Conservation (phyloP, 92 coral and sea anemone species). For the Micromussa lordhowensis region DNA sequence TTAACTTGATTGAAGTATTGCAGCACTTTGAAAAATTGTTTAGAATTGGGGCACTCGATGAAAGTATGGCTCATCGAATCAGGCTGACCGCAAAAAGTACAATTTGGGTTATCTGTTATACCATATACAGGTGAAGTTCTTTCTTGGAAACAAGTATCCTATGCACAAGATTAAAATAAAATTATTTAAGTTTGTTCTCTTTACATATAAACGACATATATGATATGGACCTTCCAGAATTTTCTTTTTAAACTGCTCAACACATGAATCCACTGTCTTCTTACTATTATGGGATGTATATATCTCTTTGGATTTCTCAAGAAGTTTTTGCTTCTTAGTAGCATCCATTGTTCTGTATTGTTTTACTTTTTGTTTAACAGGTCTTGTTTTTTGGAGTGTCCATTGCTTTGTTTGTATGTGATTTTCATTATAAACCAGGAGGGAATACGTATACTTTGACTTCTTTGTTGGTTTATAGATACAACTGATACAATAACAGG, state of each 20-base stretch:
- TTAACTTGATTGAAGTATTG: too few relatives aligned
- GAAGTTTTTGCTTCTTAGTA: constrained; percentile 19
- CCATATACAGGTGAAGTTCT: too few relatives aligned
- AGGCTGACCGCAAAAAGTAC: too few relatives aligned
- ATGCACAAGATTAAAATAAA: too few relatives aligned
- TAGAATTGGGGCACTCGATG: too few relatives aligned
- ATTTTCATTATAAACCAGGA: constrained; percentile 37
- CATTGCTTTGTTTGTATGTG: constrained; percentile 44
- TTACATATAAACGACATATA: too few relatives aligned
- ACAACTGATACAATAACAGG: constrained; percentile 54
- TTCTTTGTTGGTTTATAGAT: constrained; percentile 41
- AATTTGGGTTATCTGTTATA: too few relatives aligned
- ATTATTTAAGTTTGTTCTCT: too few relatives aligned
- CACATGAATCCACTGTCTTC: neutral
- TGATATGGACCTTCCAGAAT: too few relatives aligned
- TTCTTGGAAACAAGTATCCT: too few relatives aligned
- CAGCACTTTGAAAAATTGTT: too few relatives aligned
- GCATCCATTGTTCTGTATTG: neutral
- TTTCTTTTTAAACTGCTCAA: constrained; percentile 33
- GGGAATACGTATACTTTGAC: constrained; percentile 46
- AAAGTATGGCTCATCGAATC: too few relatives aligned
- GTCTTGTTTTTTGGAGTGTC: constrained; percentile 44
- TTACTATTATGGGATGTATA: neutral
- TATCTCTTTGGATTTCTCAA: constrained; percentile 24
- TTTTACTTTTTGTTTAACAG: constrained; percentile 15